phyloP scores from a whole-genome alignment of 2,888 invertebrate genomes.

The Lasius fuliginosus region DNA sequence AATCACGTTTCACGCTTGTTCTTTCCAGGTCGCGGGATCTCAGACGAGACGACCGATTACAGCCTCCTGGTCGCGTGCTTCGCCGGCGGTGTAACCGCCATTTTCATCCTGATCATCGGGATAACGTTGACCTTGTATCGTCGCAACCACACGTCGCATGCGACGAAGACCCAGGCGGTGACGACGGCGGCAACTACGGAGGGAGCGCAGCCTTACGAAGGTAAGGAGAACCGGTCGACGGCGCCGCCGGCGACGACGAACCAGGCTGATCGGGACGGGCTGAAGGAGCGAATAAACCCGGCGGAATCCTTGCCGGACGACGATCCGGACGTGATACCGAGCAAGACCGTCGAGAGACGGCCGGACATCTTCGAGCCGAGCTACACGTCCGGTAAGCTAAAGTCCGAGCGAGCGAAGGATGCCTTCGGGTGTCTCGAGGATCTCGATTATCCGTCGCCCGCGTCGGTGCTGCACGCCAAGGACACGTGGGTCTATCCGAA shows the following conservation, averaged over 20 bases:
- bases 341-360: constrained; percentile 77
- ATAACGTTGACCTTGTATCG: constrained; percentile 82
- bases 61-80: constrained; percentile 83
- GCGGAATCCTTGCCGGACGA: constrained; percentile 74
- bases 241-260: constrained; percentile 36
- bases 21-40: constrained; percentile 80
- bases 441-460: constrained; percentile 79
- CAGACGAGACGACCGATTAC: constrained; percentile 79
- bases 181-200: not conserved
- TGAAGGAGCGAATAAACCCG: constrained; percentile 58
- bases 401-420: constrained; percentile 75
- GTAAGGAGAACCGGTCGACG: constrained; percentile 64
- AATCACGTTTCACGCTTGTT: constrained; percentile 61
- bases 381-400: constrained; percentile 71
- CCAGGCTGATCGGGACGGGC: constrained; percentile 49
- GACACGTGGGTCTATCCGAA: constrained; percentile 82
- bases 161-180: constrained; percentile 71
- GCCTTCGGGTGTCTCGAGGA: constrained; percentile 70
- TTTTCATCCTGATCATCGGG: constrained; percentile 82
- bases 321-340: constrained; percentile 83
- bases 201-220: constrained; percentile 60
- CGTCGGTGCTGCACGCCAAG: constrained; percentile 76
- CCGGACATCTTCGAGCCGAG: constrained; percentile 80
- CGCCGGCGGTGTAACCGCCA: constrained; percentile 82
- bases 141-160: constrained; percentile 76